Conservation (phyloP, 2,797 vertebrate species). For the Galagoides demidoff region DNA sequence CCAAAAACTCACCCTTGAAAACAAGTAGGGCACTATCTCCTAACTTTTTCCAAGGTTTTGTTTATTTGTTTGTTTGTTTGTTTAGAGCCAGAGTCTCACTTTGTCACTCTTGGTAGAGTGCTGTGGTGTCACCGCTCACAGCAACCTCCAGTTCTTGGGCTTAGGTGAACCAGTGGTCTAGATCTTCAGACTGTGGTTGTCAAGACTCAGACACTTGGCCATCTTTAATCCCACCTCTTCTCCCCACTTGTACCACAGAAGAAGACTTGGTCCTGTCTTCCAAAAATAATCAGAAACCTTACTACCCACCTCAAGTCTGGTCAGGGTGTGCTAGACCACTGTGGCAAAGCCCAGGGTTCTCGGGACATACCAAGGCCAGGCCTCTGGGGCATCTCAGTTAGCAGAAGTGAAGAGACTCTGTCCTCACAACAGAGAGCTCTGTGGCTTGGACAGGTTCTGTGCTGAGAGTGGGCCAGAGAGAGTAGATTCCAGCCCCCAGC, state of each 20-base stretch:
- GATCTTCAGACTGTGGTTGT: not conserved
- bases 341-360: not conserved
- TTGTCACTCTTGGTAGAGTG: too few relatives aligned
- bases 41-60: not conserved
- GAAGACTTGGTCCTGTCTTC: not conserved
- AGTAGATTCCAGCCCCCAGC: not conserved
- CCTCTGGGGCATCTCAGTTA: not conserved
- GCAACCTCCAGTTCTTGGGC: too few relatives aligned
- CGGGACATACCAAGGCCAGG: not conserved
- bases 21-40: not conserved
- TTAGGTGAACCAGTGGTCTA: not conserved
- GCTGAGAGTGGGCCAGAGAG: not conserved
- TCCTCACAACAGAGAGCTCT: not conserved
- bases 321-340: not conserved
- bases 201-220: not conserved
- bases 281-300: not conserved
- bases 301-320: not conserved
- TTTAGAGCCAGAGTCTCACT: too few relatives aligned
- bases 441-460: not conserved
- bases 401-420: not conserved
- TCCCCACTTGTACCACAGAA: not conserved
- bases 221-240: not conserved
- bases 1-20: not conserved
- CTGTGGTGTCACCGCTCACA: too few relatives aligned
- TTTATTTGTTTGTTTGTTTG: too few relatives aligned